Base-by-base conservation (phyloP, 2,113 vertebrate genomes). In the Odontesthes bonariensis region DNA sequence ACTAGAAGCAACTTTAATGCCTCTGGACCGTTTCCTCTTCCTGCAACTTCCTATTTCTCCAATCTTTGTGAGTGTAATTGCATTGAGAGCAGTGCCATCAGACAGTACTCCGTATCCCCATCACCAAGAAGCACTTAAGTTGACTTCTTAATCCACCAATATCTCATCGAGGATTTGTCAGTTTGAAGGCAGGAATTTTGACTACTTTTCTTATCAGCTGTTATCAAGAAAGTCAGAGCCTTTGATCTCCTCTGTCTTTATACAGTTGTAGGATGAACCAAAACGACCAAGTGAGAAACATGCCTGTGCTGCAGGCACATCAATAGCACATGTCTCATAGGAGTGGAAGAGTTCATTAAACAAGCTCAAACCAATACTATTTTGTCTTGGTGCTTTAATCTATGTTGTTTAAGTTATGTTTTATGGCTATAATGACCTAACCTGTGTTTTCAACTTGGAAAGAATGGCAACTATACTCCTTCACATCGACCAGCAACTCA, bases 81-180 rank as follows among this genome's bases (percentile, higher is more conserved):
- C 75, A 83, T 74, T 20, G 49, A 88, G 67, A 75, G 84, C 56
- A 62, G 66, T 54, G 20, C 73, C 62, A 67, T 72, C 49, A 78
- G 38, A 75, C 31, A 10, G 13, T 68, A 12, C 57, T 78, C 63
- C 75, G 47, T 69, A 68, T 75, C 60, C 56, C 61, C 33, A 77
- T 82, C 75, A 53, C 56, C 35, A 9, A 66, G 75, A 80, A 69
- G 51, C 77, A 53, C 70, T 85, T 83, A 16, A 44, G 60, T 61
- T 63, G 54, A 69, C 49, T 81, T 81, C 51, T 63, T 86, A 86
- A 90, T 88, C 84, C 77, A n/a, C 49, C 12, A 31, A 77, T 87
- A 79, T 71, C 56, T 58, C 8, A 8, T 11, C 9, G 67, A 83
- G 75, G 88, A 86, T 87, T 88, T 87, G 73, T 70, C 46, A 40